phyloP scores from a whole-genome alignment of 2,888 invertebrate species.

The Polymixis flavicincta region DNA sequence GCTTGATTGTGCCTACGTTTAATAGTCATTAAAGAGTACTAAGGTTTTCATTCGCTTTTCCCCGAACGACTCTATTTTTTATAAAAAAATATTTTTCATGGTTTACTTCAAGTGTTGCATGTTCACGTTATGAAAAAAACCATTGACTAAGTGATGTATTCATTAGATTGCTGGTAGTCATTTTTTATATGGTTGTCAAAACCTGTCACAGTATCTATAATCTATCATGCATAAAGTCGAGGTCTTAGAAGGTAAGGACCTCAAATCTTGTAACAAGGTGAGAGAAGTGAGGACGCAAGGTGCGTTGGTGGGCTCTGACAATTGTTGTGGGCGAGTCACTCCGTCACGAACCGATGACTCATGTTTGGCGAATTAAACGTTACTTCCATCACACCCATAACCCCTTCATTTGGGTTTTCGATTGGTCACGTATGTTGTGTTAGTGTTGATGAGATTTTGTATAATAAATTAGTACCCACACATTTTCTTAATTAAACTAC shows the following conservation, averaged over 20 bases:
- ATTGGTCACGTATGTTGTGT: slow-evolving; percentile 43
- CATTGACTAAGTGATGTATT: neutral
- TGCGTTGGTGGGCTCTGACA: slow-evolving; percentile 67
- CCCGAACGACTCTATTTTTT: neutral
- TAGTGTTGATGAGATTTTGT: slow-evolving; percentile 39
- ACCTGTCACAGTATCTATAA: slow-evolving; percentile 55
- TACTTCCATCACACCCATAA: slow-evolving; percentile 62
- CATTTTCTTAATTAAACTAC: no score
- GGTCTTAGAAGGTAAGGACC: slow-evolving; percentile 74
- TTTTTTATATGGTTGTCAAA: slow-evolving; percentile 48
- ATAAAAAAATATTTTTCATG: slow-evolving; percentile 7
- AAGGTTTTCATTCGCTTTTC: slow-evolving; percentile 25
- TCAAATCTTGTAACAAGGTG: slow-evolving; percentile 72
- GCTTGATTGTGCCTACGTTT: slow-evolving; percentile 18
- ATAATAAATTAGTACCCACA: neutral
- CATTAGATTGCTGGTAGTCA: slow-evolving; percentile 6
- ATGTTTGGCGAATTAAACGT: slow-evolving; percentile 63
- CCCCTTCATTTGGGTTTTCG: slow-evolving; percentile 37
- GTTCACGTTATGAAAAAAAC: slow-evolving; percentile 17
- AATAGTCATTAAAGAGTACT: slow-evolving; percentile 11
- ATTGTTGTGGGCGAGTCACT: slow-evolving; percentile 67
- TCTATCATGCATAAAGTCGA: slow-evolving; percentile 71
- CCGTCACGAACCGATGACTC: slow-evolving; percentile 66
- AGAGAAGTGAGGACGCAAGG: slow-evolving; percentile 71
- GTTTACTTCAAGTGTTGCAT: neutral